Evolutionary conservation across 1,140 invertebrate species (phyloP).

Genomic region (Drosophila serrata): DNA sequence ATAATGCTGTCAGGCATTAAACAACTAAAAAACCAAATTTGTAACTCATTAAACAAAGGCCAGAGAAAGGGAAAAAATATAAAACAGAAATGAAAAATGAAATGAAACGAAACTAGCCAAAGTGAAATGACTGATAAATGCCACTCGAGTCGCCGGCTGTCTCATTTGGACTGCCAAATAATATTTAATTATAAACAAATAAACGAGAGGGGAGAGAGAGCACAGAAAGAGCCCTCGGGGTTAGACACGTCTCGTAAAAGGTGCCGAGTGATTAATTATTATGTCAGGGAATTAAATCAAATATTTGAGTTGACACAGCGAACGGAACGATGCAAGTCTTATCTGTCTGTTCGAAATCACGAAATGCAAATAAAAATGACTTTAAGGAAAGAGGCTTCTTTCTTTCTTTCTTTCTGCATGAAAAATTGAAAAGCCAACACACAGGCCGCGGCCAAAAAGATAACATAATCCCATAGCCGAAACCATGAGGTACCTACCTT

Average conservation of each 20-base stretch:
- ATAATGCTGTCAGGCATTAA: conserved; percentile 83
- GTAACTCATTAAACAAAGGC: conserved; percentile 75
- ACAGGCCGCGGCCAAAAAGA: conserved; percentile 59
- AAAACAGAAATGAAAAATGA: conserved; percentile 5
- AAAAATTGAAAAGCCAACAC: conserved; percentile 75
- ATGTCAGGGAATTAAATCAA: conserved; percentile 84
- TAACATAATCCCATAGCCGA: conserved; percentile 65
- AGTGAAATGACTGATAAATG: conserved; percentile 80
- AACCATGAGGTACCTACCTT: conserved; percentile 48
- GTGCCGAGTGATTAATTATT: conserved; percentile 82
- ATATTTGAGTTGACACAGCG: conserved; percentile 76
- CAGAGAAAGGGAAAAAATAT: conserved; percentile 13
- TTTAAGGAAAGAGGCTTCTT: conserved; percentile 54
- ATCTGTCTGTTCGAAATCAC: conserved; percentile 73
- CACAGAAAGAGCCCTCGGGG: conserved; percentile 32
- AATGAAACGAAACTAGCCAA: conserved; percentile 63
- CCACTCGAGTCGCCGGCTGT: conserved; percentile 63
- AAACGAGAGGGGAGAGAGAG: conserved; percentile 59
- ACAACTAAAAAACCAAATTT: conserved; percentile 82
- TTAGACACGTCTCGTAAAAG: conserved; percentile 61
- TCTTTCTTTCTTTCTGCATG: conserved; percentile 54
- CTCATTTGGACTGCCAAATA: conserved; percentile 82
- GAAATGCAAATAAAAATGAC: conserved; percentile 84
- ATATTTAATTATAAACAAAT: conserved; percentile 84
- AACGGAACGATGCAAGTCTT: conserved; percentile 35